A percentile compares a stretch with the other conserved stretches of the same genome.
Conservation (phyloP, 2,888 invertebrate genomes). For the Lepidonotus clava region DNA sequence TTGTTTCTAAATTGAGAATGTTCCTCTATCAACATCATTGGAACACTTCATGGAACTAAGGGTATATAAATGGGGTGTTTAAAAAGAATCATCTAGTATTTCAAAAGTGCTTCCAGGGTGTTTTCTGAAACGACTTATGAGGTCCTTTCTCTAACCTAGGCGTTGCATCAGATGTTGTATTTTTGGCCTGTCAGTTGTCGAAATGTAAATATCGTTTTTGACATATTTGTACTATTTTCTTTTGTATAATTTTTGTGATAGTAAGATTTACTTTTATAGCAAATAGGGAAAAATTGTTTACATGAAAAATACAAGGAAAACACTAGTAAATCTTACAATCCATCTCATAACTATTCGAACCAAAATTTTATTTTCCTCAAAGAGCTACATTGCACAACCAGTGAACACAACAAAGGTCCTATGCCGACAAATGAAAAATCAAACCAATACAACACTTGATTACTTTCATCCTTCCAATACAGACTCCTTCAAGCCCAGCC, state of each 20-base stretch:
- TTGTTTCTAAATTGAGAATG: too few species aligned
- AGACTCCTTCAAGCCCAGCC: background rate
- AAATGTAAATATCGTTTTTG: too few species aligned
- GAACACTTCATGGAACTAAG: too few species aligned
- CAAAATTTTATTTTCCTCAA: too few species aligned
- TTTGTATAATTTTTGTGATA: too few species aligned
- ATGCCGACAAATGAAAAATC: background rate
- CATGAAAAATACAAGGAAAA: background rate
- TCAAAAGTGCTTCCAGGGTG: conserved; percentile 3
- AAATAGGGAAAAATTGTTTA: too few species aligned
- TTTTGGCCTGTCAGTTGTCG: background rate
- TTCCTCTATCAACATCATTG: too few species aligned
- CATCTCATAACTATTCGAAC: too few species aligned
- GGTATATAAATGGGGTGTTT: too few species aligned
- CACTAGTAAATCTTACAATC: background rate
- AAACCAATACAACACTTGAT: background rate
- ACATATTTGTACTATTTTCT: background rate
- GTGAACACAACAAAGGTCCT: background rate
- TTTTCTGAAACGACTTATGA: background rate
- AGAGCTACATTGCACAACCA: background rate
- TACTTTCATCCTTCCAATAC: background rate
- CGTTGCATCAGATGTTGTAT: background rate
- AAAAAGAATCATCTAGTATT: too few species aligned
- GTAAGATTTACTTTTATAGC: too few species aligned
- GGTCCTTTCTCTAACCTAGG: background rate